Percentiles rank a stretch among this genome's conserved stretches.
Conservation (phyloP, 35 echinoderm and acorn worm genomes). For the Acanthaster planci region DNA sequence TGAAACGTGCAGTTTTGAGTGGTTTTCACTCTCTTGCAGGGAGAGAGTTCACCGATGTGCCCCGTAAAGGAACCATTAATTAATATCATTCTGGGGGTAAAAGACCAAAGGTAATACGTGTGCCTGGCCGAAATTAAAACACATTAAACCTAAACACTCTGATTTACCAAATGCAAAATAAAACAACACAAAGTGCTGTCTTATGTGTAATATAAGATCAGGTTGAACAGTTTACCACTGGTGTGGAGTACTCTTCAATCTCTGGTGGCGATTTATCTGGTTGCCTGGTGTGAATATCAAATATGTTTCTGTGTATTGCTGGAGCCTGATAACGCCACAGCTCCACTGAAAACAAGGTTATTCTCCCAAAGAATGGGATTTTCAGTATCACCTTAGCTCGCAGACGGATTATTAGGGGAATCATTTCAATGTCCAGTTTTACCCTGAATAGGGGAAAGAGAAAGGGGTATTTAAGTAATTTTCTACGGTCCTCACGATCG, state of each 20-base stretch:
- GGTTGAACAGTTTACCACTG: constrained; percentile 6
- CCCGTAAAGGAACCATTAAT: no score
- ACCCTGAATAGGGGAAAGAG: not conserved
- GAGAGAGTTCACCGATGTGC: no score
- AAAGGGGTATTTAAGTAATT: not conserved
- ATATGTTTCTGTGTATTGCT: not conserved
- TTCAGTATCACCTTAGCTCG: not conserved
- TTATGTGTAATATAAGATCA: no score
- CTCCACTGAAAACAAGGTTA: not conserved
- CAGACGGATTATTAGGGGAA: not conserved
- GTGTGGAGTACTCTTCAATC: constrained; percentile 1
- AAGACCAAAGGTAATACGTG: no score
- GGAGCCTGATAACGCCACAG: not conserved
- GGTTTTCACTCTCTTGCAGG: no score
- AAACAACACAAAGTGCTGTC: no score
- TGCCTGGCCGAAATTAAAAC: no score
- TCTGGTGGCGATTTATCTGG: constrained; percentile 18
- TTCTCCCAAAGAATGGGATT: not conserved
- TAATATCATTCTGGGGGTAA: no score
- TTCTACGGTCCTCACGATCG: no score
- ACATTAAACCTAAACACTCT: no score
- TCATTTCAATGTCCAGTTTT: not conserved
- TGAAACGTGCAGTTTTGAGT: no score
- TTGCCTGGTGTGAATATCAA: constrained; percentile 2
- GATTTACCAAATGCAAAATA: no score